Conservation (phyloP, 2,797 vertebrate species). For the Amazona ochrocephala region DNA sequence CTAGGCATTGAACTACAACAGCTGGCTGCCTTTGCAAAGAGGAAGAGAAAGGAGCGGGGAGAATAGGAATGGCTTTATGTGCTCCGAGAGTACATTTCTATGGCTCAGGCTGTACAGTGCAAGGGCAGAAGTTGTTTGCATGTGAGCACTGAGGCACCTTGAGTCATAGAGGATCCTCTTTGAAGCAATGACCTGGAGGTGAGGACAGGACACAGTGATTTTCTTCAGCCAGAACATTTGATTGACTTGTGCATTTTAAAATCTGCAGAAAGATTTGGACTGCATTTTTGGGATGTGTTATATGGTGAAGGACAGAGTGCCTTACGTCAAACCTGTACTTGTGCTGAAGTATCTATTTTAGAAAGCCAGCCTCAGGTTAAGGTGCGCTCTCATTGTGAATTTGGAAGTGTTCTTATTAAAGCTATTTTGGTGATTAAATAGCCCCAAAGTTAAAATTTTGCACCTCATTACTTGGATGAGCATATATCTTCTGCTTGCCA, state of each 20-base stretch:
- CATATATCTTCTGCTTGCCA: constrained; percentile 4
- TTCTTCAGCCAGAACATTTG: not conserved
- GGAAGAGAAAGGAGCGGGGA: not conserved
- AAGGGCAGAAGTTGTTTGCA: not conserved
- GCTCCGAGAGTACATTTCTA: not conserved
- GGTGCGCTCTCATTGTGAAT: not conserved
- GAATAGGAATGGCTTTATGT: not conserved
- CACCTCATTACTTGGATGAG: constrained; percentile 19
- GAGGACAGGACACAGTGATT: not conserved
- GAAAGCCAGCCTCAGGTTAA: not conserved
- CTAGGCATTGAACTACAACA: not conserved
- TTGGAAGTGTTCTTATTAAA: not conserved
- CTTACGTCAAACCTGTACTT: not conserved
- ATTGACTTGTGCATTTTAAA: not conserved
- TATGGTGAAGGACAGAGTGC: not conserved
- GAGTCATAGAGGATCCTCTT: not conserved
- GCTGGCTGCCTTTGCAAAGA: not conserved
- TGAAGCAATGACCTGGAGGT: not conserved
- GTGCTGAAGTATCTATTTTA: not conserved
- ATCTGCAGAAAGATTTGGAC: not conserved
- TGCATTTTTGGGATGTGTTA: not conserved
- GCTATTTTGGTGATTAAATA: not conserved
- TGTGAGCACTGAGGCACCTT: not conserved
- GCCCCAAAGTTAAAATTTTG: not conserved
- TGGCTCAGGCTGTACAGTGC: not conserved